Conservation (phyloP, 2,888 invertebrate species). For the Tillus elongatus region DNA sequence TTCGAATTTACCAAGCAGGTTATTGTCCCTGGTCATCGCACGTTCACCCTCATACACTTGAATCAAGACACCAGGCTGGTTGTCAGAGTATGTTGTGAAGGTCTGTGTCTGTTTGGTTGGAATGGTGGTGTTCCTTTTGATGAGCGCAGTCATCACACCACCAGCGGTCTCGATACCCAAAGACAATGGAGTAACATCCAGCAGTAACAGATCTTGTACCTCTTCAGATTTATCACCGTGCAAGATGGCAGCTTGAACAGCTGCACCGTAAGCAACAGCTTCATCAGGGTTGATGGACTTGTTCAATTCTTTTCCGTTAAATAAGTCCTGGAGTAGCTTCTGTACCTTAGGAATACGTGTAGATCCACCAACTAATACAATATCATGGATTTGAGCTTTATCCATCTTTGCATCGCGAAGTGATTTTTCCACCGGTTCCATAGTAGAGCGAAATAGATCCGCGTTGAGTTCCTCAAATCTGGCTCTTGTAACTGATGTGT, state of each 20-base stretch:
- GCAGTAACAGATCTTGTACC: slow-evolving; percentile 81
- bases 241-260: slow-evolving; percentile 92
- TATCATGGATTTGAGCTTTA: slow-evolving; percentile 81
- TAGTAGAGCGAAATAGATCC: slow-evolving; percentile 89
- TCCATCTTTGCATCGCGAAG: slow-evolving; percentile 94
- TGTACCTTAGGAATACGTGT: slow-evolving; percentile 98
- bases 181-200: slow-evolving; percentile 88
- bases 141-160: slow-evolving; percentile 91
- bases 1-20: slow-evolving; percentile 93
- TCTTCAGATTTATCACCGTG: slow-evolving; percentile 81
- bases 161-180: slow-evolving; percentile 87
- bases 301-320: slow-evolving; percentile 93
- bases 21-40: slow-evolving; percentile 93
- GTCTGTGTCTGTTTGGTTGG: slow-evolving; percentile 95
- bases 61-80: slow-evolving; percentile 91
- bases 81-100: slow-evolving; percentile 95
- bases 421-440: slow-evolving; percentile 96
- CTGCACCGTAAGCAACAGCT: slow-evolving; percentile 94
- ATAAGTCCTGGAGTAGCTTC: slow-evolving; percentile 90
- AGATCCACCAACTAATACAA: slow-evolving; percentile 71
- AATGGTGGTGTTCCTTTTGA: slow-evolving; percentile 95
- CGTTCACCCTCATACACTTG: slow-evolving; percentile 91
- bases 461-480: slow-evolving; percentile 95
- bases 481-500: slow-evolving; percentile 91
- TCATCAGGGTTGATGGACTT: slow-evolving; percentile 94